Evolutionary conservation across 2,797 vertebrate genomes (phyloP).

Genomic region (Alauda arvensis): DNA sequence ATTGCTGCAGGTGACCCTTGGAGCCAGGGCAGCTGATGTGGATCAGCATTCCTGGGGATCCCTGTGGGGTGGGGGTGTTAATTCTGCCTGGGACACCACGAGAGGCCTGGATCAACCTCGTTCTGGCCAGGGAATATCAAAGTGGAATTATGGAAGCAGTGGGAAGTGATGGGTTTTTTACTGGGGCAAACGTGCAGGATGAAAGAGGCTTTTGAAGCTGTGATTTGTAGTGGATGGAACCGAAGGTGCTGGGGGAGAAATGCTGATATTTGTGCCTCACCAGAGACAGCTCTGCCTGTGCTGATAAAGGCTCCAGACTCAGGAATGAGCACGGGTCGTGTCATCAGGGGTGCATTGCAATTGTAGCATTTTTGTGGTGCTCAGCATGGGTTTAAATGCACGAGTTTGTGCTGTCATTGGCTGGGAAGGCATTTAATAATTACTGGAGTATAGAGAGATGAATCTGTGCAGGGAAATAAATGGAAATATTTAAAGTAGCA

Average conservation of each 20-base stretch:
- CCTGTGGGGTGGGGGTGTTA: accelerated
- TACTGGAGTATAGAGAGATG: not conserved
- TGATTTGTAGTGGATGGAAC: not conserved
- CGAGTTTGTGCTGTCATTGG: not conserved
- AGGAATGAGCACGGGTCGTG: accelerated
- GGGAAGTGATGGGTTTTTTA: not conserved
- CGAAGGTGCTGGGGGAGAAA: not conserved
- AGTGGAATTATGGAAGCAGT: not conserved
- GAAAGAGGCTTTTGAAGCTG: slow-evolving; percentile 7
- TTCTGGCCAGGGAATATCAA: not conserved
- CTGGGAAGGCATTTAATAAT: not conserved
- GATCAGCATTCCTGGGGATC: not conserved
- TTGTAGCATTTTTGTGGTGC: not conserved
- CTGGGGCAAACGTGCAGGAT: not conserved
- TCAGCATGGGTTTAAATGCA: not conserved
- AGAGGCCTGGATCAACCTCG: not conserved
- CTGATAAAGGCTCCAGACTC: accelerated
- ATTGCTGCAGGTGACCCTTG: not conserved
- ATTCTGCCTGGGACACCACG: accelerated
- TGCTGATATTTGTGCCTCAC: not conserved
- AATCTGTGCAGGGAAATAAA: not conserved
- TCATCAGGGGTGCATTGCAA: not conserved
- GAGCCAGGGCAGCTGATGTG: not conserved
- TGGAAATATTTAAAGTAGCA: not conserved
- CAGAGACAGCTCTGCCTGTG: accelerated